Conservation (phyloP, 92 coral and sea anemone species). For the Porites rus region DNA sequence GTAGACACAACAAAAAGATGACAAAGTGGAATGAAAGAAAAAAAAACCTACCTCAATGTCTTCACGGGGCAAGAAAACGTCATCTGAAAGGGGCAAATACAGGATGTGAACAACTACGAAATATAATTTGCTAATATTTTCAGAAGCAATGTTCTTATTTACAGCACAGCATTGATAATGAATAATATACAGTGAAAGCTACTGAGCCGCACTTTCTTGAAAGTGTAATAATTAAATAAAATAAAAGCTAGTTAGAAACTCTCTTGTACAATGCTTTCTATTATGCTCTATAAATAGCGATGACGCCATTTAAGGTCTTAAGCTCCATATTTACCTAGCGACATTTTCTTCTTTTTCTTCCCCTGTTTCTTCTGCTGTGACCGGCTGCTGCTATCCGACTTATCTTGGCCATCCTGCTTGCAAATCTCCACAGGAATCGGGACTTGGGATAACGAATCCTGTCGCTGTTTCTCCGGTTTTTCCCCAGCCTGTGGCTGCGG, state of each 20-base stretch:
- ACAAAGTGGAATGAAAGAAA: background rate
- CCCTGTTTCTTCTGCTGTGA: slow-evolving; percentile 55
- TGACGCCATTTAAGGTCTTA: background rate
- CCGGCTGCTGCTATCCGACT: slow-evolving; percentile 28
- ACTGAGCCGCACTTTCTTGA: too few species aligned
- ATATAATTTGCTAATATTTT: too few species aligned
- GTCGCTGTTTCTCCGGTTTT: slow-evolving; percentile 43
- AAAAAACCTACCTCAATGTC: slow-evolving; percentile 55
- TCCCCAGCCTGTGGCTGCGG: slow-evolving; percentile 48
- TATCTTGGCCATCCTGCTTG: slow-evolving; percentile 24
- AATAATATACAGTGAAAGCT: too few species aligned
- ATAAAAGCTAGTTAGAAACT: too few species aligned
- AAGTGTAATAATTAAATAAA: too few species aligned
- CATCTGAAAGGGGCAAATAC: slow-evolving; percentile 33
- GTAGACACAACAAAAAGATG: background rate
- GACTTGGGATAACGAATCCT: slow-evolving; percentile 31
- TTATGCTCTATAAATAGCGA: too few species aligned
- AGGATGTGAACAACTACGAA: too few species aligned
- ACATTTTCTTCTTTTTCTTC: slow-evolving; percentile 57
- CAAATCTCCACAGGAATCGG: slow-evolving; percentile 7
- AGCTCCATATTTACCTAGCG: slow-evolving; percentile 39
- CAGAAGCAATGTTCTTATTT: too few species aligned
- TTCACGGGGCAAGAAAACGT: slow-evolving; percentile 76
- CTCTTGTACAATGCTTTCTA: too few species aligned
- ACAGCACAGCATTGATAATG: too few species aligned